Evolutionary conservation across 1,140 invertebrate species (phyloP).

Genomic region (Epicauta chinensis): DNA sequence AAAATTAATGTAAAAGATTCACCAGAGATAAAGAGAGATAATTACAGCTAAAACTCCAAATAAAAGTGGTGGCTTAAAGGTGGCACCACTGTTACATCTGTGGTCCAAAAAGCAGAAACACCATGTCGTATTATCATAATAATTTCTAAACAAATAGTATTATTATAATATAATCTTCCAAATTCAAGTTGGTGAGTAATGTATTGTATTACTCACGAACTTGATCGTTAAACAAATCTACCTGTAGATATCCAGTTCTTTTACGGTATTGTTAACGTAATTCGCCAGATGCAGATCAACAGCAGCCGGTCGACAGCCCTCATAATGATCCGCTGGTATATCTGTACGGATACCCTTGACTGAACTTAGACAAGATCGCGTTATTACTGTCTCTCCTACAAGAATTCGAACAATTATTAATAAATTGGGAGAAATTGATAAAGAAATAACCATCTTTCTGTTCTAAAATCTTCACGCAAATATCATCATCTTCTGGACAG

Average conservation of each 20-base stretch:
- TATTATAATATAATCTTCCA: too few species aligned
- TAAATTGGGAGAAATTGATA: background rate
- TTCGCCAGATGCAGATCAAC: conserved; percentile 72
- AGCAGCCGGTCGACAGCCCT: conserved; percentile 77
- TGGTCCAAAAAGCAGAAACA: conserved; percentile 90
- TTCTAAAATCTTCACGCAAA: conserved; percentile 88
- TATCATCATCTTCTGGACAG: conserved; percentile 78
- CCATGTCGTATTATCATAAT: conserved; percentile 78
- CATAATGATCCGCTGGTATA: conserved; percentile 87
- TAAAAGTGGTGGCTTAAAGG: conserved; percentile 7
- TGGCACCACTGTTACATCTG: conserved; percentile 62
- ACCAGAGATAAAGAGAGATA: background rate
- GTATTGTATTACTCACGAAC: conserved; percentile 2
- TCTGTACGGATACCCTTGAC: conserved; percentile 70
- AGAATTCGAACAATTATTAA: background rate
- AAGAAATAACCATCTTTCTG: conserved; percentile 72
- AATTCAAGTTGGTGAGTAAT: too few species aligned
- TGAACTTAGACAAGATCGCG: conserved; percentile 78
- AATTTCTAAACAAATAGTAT: conserved; percentile 59
- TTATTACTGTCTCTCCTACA: conserved; percentile 70
- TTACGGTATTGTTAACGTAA: conserved; percentile 83
- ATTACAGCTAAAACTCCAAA: background rate
- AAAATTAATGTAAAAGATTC: conserved; percentile 2
- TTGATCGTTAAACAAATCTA: conserved; percentile 35
- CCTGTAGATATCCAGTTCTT: conserved; percentile 79